Percentiles rank a stretch among this genome's conserved stretches.
Evolutionary conservation across 2,113 vertebrate genomes (phyloP).

Genomic region (Etheostoma cragini): DNA sequence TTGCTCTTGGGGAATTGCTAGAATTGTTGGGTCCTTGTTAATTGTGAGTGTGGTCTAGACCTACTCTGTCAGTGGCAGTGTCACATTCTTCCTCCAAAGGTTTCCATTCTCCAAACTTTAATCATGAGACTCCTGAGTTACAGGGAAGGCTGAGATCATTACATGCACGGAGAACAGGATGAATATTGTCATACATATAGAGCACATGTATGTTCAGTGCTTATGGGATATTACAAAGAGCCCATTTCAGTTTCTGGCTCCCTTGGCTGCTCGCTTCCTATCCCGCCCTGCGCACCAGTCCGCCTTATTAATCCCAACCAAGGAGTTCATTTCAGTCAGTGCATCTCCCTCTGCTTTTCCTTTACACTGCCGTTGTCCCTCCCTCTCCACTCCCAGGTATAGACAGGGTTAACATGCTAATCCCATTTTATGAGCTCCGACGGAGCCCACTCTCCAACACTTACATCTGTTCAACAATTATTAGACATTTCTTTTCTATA

Average conservation of each 20-base stretch:
- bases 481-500: slow-evolving; percentile 98
- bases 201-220: slow-evolving; percentile 41
- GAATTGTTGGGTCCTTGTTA: too few species aligned
- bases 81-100: neutral
- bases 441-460: slow-evolving; percentile 92
- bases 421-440: slow-evolving; percentile 94
- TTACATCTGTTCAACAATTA: slow-evolving; percentile 99
- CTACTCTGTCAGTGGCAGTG: neutral
- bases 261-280: slow-evolving; percentile 25
- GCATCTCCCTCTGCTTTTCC: slow-evolving; percentile 4
- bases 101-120: slow-evolving; percentile 23
- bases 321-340: slow-evolving; percentile 50
- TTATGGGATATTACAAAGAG: slow-evolving; percentile 37
- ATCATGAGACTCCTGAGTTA: slow-evolving; percentile 1
- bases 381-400: slow-evolving; percentile 51
- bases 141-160: slow-evolving; percentile 23
- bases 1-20: too few species aligned
- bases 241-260: slow-evolving; percentile 37
- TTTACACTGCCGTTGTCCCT: neutral
- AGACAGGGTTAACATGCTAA: slow-evolving; percentile 94
- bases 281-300: slow-evolving; percentile 21
- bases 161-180: slow-evolving; percentile 32
- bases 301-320: slow-evolving; percentile 52
- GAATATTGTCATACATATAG: slow-evolving; percentile 38
- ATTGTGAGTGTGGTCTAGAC: too few species aligned